Evolutionary conservation across 2,888 invertebrate species (phyloP), one percentile per base, ranked within the genome.

Genomic region (Gastrophysa polygoni): DNA sequence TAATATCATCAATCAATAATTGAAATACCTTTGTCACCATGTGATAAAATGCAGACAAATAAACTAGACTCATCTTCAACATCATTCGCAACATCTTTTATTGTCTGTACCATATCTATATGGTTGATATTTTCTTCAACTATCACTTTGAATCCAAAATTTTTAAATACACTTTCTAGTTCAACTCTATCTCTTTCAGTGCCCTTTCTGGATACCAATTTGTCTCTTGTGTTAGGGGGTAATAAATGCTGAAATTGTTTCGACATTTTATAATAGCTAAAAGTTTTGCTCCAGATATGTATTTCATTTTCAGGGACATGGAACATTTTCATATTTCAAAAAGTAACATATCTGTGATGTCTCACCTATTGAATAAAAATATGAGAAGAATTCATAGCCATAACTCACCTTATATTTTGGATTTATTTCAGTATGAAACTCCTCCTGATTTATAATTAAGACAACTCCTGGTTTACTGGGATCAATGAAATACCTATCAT

Each of bases 11-110:
- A n/a, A n/a, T n/a, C 48, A 49, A 48, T 46, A 46, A 38, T 54
- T 20, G 50, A 5, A 38, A 51, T 71, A 81, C 81, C 80, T 72
- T 77, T 69, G 38, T 74, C 72, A 2, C 84, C 84, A 68, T 84
- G 84, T 1, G 82, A 82, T 64, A 84, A 73, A 66, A 83, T 80
- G 56, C 81, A 82, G 18, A 84, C 68, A 59, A 83, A 78, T 28
- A 84, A 72, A 66, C 82, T 82, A 4, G 82, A 81, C 50, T 78
- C 71, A 10, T 69, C 57, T 28, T 69, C 71, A 50, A 81, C 71
- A 2, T 66, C 61, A 4, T 75, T 54, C n/a, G 80, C 71, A 11
- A 65, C 63, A 16, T 73, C 59, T 64, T 69, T 66, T 34, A 81
- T 75, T 24, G 43, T 64, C 3, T 68, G 4, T 5, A 76, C 52